phyloP scores from a whole-genome alignment of 2,888 invertebrate species.

The Malacosoma neustria region DNA sequence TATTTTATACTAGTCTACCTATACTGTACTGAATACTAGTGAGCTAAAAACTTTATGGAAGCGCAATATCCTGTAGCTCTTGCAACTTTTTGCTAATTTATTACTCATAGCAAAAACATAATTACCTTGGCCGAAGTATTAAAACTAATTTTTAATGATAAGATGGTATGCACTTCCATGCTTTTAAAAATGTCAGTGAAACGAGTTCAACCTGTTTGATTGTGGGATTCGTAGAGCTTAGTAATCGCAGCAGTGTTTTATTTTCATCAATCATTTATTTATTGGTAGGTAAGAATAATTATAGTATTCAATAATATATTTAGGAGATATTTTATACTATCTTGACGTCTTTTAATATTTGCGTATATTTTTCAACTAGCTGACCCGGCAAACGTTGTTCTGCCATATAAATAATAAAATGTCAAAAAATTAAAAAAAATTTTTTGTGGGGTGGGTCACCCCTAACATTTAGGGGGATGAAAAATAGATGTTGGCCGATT shows the following conservation, averaged over 20 bases:
- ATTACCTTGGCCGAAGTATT: neutral
- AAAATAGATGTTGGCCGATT: no score
- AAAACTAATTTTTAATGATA: neutral
- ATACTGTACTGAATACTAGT: neutral
- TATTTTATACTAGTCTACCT: neutral
- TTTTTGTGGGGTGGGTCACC: no score
- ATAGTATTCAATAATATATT: no score
- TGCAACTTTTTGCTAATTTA: neutral
- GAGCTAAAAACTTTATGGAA: neutral
- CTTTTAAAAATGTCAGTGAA: neutral
- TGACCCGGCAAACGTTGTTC: no score
- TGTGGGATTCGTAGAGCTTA: neutral
- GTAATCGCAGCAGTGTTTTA: neutral
- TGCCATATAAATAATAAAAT: no score
- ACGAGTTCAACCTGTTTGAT: neutral
- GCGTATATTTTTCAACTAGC: no score
- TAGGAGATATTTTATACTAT: no score
- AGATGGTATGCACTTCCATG: neutral
- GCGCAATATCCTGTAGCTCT: neutral
- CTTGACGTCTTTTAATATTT: no score
- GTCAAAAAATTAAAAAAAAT: no score
- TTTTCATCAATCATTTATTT: no score
- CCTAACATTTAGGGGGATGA: no score
- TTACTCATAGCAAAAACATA: neutral
- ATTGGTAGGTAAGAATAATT: no score